Evolutionary conservation across 2,888 invertebrate genomes (phyloP), one percentile per base, ranked within the genome.

Genomic region (Teleogryllus oceanicus): DNA sequence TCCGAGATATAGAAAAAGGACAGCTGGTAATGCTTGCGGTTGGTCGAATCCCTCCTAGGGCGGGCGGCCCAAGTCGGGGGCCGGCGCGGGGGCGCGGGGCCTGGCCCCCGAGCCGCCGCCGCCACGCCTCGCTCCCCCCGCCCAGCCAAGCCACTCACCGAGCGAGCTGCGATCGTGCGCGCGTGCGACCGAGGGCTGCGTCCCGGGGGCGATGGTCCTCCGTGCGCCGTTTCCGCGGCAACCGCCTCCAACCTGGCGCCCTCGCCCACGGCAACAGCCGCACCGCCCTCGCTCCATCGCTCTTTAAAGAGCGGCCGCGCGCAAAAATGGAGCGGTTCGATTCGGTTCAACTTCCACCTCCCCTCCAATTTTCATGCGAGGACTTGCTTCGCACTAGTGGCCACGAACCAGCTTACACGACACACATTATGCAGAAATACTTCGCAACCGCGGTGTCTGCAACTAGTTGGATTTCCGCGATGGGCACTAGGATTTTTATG

Each of bases 191-290:
- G 62, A 62, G 62, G 62, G 62, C 62, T 62, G 62, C 62, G 62
- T 62, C 62, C 62, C 62, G 62, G 62, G 62, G 62, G 16, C 62
- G 62, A 62, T 62, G 62, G 62, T 62, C 62, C 62, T 62, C 62
- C 62, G 16, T 62, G 62, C 62, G 62, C 62, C 13, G 62, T 62
- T 62, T 62, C 62, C 62, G 62, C 62, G 62, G 62, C 62, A 62
- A 62, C 62, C 62, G 62, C 4, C 62, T 13, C 16, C 62, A 13
- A 62, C 62, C 62, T 8, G 8, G 62, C 13, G 62, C 62, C 62
- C 62, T n/a, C 62, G 62, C 16, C 62, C 13, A 62, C 62, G n/a
- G 62, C 62, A 62, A 62, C 62, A n/a, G 62, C 62, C 62, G 62
- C 62, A n/a, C 62, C 62, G 16, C 13, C 62, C 13, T 4, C 62